Evolutionary conservation across 2,797 vertebrate species (phyloP).

Genomic region (Poliocrania exsul): DNA sequence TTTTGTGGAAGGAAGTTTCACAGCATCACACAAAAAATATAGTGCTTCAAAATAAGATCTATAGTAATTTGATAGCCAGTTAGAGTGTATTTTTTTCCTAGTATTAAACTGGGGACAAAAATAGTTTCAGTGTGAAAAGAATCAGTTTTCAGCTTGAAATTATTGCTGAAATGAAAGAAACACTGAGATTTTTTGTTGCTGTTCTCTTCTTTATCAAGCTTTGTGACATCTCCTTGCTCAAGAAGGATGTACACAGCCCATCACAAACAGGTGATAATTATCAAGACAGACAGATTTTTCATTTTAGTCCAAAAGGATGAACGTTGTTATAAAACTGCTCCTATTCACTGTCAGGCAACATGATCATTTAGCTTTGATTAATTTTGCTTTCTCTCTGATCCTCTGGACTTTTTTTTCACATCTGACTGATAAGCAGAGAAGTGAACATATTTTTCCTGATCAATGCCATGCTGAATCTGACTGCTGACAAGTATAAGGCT

Average conservation of each 20-base stretch:
- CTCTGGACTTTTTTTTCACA: background rate
- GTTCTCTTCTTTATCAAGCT: accelerated
- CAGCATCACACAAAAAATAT: background rate
- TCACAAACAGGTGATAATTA: background rate
- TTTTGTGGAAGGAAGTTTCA: background rate
- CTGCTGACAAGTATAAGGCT: background rate
- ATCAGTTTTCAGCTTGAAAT: background rate
- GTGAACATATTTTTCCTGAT: background rate
- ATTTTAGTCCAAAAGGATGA: background rate
- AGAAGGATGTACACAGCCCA: background rate
- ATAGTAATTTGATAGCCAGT: background rate
- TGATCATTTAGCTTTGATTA: background rate
- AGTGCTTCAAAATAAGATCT: background rate
- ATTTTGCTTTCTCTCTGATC: background rate
- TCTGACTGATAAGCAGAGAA: background rate
- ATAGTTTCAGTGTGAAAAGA: background rate
- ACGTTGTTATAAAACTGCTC: background rate
- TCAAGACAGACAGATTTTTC: background rate
- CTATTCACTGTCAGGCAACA: background rate
- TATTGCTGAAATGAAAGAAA: background rate
- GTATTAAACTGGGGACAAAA: background rate
- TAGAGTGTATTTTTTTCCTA: background rate
- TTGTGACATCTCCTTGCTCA: background rate
- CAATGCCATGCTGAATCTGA: background rate
- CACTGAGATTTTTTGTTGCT: accelerated